A percentile compares a stretch with the other conserved stretches of the same genome.
phyloP scores from a whole-genome alignment of 2,113 vertebrate species.

The Rhinopomastus cyanomelas region DNA sequence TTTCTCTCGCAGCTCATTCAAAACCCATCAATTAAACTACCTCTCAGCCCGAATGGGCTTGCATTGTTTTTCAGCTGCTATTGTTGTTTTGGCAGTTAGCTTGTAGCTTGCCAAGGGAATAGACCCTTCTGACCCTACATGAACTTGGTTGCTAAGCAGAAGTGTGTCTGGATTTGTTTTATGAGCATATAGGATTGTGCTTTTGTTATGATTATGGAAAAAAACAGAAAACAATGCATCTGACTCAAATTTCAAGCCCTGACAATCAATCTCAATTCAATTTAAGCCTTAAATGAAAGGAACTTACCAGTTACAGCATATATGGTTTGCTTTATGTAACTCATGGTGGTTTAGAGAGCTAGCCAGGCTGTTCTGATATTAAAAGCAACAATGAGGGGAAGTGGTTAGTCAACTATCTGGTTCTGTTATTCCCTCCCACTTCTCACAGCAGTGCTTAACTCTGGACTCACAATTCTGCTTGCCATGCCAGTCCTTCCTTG shows the following conservation, averaged over 20 bases:
- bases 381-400: conserved; percentile 79
- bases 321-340: conserved; percentile 54
- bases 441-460: conserved; percentile 60
- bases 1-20: background rate
- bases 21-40: background rate
- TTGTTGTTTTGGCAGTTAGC: background rate
- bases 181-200: background rate
- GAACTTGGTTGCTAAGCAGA: background rate
- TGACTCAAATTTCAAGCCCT: background rate
- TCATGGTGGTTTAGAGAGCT: conserved; percentile 59
- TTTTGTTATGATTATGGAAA: background rate
- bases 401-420: conserved; percentile 78
- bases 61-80: background rate
- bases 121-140: background rate
- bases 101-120: background rate
- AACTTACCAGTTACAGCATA: conserved; percentile 74
- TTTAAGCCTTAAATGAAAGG: conserved; percentile 45
- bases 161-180: background rate
- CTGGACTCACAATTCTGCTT: conserved; percentile 31
- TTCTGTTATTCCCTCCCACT: conserved; percentile 75
- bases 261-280: background rate
- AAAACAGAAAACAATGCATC: background rate
- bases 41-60: background rate
- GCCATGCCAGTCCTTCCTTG: conserved; percentile 12
- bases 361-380: conserved; percentile 68